phyloP scores from a whole-genome alignment of 2,797 vertebrate genomes.

The Eremophila alpestris region DNA sequence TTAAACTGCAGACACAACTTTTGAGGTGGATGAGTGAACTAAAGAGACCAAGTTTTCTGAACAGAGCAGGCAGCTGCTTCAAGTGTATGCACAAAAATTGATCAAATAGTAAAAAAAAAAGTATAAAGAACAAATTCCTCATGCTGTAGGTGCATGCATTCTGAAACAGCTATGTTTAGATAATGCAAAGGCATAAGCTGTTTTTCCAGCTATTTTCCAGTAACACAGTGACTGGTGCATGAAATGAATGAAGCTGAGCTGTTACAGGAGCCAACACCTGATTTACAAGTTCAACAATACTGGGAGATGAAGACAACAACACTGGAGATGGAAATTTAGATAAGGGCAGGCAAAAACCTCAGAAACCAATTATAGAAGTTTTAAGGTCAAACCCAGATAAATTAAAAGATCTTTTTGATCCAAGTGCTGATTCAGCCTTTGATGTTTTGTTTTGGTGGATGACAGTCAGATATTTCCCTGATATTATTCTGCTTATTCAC shows the following conservation, averaged over 20 bases:
- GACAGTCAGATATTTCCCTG: neutral
- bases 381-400: neutral
- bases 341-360: neutral
- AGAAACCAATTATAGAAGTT: neutral
- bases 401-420: neutral
- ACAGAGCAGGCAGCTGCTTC: neutral
- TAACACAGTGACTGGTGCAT: neutral
- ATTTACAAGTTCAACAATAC: neutral
- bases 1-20: neutral
- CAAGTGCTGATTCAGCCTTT: neutral
- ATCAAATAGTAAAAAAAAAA: neutral
- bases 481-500: neutral
- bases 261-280: neutral
- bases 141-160: neutral
- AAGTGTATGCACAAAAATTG: neutral
- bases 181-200: neutral
- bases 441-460: neutral
- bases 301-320: neutral
- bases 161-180: neutral
- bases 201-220: neutral
- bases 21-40: neutral
- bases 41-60: neutral
- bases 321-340: neutral
- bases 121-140: neutral
- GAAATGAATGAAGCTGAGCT: conserved; percentile 15